Evolutionary conservation across 2,888 invertebrate species (phyloP).

Genomic region (Trichopria drosophilae): DNA sequence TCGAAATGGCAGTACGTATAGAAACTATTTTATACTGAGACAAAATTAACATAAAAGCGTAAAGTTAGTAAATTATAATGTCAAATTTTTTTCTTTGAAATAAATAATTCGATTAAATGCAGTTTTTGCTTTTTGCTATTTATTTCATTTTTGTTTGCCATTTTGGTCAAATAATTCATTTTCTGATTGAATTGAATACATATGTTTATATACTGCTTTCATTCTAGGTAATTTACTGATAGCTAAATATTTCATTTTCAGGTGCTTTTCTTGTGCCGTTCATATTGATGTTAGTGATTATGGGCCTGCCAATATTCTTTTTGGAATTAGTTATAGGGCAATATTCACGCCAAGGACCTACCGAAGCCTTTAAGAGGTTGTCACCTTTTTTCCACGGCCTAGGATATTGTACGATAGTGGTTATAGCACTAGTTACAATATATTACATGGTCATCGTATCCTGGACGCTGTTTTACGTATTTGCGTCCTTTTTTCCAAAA

Average conservation of each 20-base stretch:
- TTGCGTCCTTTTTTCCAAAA: constrained; percentile 67
- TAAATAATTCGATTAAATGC: too few species aligned
- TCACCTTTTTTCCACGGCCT: constrained; percentile 64
- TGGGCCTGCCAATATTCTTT: constrained; percentile 79
- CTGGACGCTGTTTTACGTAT: constrained; percentile 76
- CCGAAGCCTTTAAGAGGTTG: constrained; percentile 66
- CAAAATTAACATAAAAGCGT: too few species aligned
- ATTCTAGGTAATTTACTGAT: too few species aligned
- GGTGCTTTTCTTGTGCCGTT: constrained; percentile 78
- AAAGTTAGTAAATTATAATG: too few species aligned
- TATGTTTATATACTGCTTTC: too few species aligned
- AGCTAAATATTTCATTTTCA: too few species aligned
- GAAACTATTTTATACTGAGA: too few species aligned
- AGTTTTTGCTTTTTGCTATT: too few species aligned
- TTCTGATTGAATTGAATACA: too few species aligned
- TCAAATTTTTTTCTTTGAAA: too few species aligned
- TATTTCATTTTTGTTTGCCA: too few species aligned
- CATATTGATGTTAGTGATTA: constrained; percentile 71
- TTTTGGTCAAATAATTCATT: too few species aligned
- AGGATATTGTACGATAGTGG: constrained; percentile 70
- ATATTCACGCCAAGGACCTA: constrained; percentile 75
- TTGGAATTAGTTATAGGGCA: constrained; percentile 80
- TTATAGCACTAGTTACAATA: constrained; percentile 72
- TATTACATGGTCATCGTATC: constrained; percentile 82
- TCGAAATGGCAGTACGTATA: constrained; percentile 73